These are phyloP conservation scores for Pachypsylla venusta DNA, from an alignment of 1,140 invertebrate genomes.

Conservation along the genomic window DNA sequence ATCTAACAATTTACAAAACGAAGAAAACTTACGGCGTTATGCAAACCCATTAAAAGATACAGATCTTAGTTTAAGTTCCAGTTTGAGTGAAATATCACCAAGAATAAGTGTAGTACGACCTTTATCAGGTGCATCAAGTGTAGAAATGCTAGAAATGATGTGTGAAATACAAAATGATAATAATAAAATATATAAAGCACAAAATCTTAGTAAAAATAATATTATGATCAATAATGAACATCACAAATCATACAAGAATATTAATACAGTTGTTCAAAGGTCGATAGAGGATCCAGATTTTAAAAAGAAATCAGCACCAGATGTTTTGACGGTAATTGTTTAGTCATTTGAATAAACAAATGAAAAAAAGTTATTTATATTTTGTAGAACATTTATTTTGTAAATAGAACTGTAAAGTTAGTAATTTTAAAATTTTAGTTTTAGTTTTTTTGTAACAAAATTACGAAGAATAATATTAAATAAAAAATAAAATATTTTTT, in stretches of 20 bases:
- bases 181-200: not conserved
- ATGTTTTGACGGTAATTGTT: not conserved
- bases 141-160: slow-evolving; percentile 46
- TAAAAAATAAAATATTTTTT: no score
- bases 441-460: no score
- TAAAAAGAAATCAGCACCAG: not conserved
- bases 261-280: not conserved
- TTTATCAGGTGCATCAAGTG: slow-evolving; percentile 34
- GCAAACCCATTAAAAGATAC: slow-evolving; percentile 41
- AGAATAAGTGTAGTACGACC: slow-evolving; percentile 42
- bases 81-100: slow-evolving; percentile 21
- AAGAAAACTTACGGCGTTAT: slow-evolving; percentile 65
- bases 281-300: not conserved
- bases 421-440: no score
- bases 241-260: slow-evolving; percentile 1
- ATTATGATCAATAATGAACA: not conserved
- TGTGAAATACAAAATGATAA: slow-evolving; percentile 34
- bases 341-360: no score
- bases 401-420: no score
- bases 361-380: no score
- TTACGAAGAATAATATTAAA: no score
- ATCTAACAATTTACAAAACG: slow-evolving; percentile 76
- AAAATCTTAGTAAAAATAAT: not conserved
- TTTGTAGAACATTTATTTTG: no score
- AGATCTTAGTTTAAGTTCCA: slow-evolving; percentile 26